phyloP scores from a whole-genome alignment of 2,113 vertebrate genomes.

The Hemiprocne comata region DNA sequence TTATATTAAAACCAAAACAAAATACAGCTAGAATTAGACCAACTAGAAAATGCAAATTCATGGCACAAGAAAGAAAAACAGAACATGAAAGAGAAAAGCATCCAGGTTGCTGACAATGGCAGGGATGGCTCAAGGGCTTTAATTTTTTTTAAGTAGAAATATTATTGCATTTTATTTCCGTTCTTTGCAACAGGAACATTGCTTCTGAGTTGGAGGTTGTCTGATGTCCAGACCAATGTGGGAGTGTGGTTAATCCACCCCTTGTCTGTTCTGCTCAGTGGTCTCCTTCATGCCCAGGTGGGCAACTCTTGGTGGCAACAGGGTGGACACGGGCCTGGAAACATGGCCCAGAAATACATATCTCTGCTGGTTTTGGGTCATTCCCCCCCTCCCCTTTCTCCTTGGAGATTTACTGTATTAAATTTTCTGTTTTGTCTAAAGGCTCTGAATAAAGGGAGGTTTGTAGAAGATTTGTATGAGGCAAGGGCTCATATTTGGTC shows the following conservation, averaged over 20 bases:
- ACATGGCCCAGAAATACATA: background rate
- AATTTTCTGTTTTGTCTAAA: slow-evolving; percentile 20
- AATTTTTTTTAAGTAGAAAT: background rate
- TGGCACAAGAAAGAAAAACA: background rate
- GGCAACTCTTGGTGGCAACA: background rate
- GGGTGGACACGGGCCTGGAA: background rate
- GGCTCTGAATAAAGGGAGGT: background rate
- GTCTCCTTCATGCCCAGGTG: background rate
- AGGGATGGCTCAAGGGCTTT: background rate
- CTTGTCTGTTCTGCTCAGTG: background rate
- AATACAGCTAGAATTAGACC: background rate
- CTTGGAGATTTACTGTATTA: background rate
- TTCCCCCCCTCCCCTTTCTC: background rate
- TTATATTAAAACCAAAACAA: background rate
- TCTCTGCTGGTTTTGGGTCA: background rate
- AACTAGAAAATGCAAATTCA: background rate
- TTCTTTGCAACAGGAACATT: background rate
- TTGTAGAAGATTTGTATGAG: slow-evolving; percentile 43
- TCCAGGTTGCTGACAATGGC: background rate
- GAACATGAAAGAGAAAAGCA: background rate
- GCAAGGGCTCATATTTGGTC: background rate
- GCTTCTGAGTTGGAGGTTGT: background rate
- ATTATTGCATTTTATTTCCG: background rate
- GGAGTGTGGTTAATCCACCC: background rate
- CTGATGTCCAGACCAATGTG: background rate